Conservation (phyloP, 2,113 vertebrate genomes). For the Phrynosoma platyrhinos region DNA sequence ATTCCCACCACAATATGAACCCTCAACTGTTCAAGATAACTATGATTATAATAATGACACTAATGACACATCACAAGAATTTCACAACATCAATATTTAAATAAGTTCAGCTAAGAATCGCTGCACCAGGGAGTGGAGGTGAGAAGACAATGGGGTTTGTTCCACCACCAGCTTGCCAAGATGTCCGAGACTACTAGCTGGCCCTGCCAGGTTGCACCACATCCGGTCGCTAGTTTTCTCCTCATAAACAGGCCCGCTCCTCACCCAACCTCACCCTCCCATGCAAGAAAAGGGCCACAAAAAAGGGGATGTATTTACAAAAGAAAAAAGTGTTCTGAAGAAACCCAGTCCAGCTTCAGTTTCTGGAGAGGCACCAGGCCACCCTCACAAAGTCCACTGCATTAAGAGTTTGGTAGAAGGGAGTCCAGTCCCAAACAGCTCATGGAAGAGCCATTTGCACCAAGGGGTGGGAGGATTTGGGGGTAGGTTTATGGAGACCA, state of each 20-base stretch:
- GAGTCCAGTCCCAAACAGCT: slow-evolving; percentile 36
- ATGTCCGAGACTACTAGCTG: not conserved
- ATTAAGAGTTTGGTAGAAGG: slow-evolving; percentile 9
- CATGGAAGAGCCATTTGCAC: slow-evolving; percentile 37
- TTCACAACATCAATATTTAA: slow-evolving; percentile 50
- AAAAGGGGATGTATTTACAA: slow-evolving; percentile 70
- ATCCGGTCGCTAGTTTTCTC: not conserved
- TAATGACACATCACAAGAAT: slow-evolving; percentile 43
- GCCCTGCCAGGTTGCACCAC: slow-evolving; percentile 35
- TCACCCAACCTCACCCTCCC: slow-evolving; percentile 11
- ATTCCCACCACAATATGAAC: no score
- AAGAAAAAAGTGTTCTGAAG: slow-evolving; percentile 1
- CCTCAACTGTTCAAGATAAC: no score
- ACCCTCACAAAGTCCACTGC: not conserved
- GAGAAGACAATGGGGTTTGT: not conserved
- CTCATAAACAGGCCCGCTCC: slow-evolving; percentile 31
- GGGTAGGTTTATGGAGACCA: fast-evolving
- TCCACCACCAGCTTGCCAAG: fast-evolving
- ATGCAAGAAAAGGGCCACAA: slow-evolving; percentile 1
- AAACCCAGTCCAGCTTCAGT: slow-evolving; percentile 56
- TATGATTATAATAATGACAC: not conserved
- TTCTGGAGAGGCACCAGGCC: slow-evolving; percentile 63
- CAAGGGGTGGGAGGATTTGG: fast-evolving
- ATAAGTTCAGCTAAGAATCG: slow-evolving; percentile 56
- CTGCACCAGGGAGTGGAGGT: slow-evolving; percentile 45